Base-by-base conservation (phyloP, 2,113 vertebrate genomes). In the Ageneiosus marmoratus region DNA sequence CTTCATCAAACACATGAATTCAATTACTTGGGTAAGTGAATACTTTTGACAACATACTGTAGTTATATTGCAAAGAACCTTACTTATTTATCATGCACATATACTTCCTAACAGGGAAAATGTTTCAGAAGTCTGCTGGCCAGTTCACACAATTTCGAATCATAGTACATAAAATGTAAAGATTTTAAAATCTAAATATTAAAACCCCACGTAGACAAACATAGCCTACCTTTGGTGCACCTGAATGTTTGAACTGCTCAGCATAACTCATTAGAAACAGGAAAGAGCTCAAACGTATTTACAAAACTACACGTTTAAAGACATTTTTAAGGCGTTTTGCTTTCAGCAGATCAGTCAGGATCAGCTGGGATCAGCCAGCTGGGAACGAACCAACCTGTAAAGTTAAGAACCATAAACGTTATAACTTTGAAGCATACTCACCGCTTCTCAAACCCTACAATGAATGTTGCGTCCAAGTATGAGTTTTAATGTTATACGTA, bases 301-400 rank as follows among this genome's bases (percentile, higher is more conserved):
- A 27, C 13, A 27, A 27, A 56, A 80, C 4, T 9, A 37, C 62
- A 48, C 18, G 6, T 4, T 55, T 46, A 11, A 60, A 41, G 9
- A 27, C 15, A 5, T 8, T 27, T 27, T 73, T 73, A 72, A 27
- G 18, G 12, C 15, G 1, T 41, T 37, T 18, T 72, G 22, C 41
- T 27, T 6, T 20, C 24, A 56, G 22, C 24, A n/a, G 67, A 41
- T n/a, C 20, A 32, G 34, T 67, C 77, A 51, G 34, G 70, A 48
- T 85, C n/a, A 46, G 24, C 34, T 69, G 41, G 34, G 70, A 48
- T 85, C n/a, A 46, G 24, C 34, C 18, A 46, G 82, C 13, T 75
- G 10, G 27, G 1, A 10, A 51, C 46, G 20, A 70, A 29, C 5
- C 27, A 18, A 34, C 4, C 41, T 41, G 20, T 34, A 3, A 12